phyloP scores from a whole-genome alignment of 2,888 invertebrate genomes.

The Nymphalis c-album region DNA sequence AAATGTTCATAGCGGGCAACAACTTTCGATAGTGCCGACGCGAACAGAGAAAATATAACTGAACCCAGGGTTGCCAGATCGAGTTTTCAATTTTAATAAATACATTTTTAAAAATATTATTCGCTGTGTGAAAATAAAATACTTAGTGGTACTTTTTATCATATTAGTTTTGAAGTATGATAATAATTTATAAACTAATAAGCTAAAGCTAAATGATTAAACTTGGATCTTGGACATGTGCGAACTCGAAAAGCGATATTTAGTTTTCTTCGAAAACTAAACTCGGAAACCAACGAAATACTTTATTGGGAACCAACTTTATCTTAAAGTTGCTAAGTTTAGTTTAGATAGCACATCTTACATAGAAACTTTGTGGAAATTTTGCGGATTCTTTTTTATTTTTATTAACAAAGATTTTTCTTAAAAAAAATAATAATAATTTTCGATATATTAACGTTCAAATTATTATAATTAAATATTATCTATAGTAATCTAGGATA shows the following conservation, averaged over 20 bases:
- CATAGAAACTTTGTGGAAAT: conserved; percentile 10
- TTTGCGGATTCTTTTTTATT: not conserved
- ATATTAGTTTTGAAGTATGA: not conserved
- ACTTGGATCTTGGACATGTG: too few relatives aligned
- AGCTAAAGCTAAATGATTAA: too few relatives aligned
- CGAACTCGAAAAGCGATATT: conserved; percentile 13
- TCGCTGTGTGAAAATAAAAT: too few relatives aligned
- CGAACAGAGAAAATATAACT: not conserved
- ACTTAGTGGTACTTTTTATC: not conserved
- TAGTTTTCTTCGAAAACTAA: conserved; percentile 21
- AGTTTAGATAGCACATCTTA: conserved; percentile 10
- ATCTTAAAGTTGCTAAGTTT: conserved; percentile 7
- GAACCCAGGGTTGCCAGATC: conserved; percentile 11
- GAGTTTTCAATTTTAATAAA: not conserved
- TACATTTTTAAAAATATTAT: not conserved
- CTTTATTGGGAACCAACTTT: conserved; percentile 12
- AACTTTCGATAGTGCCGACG: conserved; percentile 28
- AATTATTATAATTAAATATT: too few relatives aligned
- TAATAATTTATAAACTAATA: too few relatives aligned
- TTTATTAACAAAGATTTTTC: too few relatives aligned
- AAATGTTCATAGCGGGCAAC: conserved; percentile 29
- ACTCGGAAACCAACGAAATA: conserved; percentile 11
- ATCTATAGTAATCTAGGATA: too few relatives aligned
- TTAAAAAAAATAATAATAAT: too few relatives aligned
- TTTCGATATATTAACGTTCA: too few relatives aligned